phyloP scores from a whole-genome alignment of 2,113 vertebrate species.

The Copsychus sechellarum region DNA sequence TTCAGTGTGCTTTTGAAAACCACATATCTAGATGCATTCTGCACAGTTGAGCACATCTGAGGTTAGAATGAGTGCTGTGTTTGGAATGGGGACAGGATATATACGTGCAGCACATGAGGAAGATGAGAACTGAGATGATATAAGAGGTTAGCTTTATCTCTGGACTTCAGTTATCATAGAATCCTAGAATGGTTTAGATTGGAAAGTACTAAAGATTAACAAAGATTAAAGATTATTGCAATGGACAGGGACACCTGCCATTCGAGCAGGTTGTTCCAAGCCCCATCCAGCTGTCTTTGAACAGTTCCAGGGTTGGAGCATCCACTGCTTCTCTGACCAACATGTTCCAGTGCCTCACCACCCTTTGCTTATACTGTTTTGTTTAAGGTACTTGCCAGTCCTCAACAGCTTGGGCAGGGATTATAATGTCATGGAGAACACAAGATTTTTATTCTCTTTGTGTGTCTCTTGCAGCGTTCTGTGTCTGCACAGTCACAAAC shows the following conservation, averaged over 20 bases:
- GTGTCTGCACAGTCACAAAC: slow-evolving; percentile 70
- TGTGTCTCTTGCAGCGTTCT: slow-evolving; percentile 74
- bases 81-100: background rate
- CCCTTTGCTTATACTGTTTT: background rate
- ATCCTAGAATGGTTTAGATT: background rate
- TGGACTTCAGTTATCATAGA: background rate
- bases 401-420: background rate
- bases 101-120: background rate
- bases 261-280: background rate
- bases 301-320: background rate
- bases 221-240: background rate
- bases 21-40: background rate
- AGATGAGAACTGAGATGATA: background rate
- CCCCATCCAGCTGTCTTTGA: background rate
- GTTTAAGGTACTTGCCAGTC: background rate
- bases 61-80: background rate
- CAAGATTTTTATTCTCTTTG: slow-evolving; percentile 54
- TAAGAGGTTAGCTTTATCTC: background rate
- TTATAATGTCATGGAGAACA: background rate
- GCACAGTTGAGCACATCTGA: background rate
- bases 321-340: background rate
- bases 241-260: background rate
- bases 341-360: background rate
- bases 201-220: background rate
- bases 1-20: background rate